A percentile compares a stretch with the other conserved stretches of the same genome.
These are phyloP conservation scores for Pimephales promelas DNA, from an alignment of 2,113 vertebrate genomes.

Conservation along the genomic window DNA sequence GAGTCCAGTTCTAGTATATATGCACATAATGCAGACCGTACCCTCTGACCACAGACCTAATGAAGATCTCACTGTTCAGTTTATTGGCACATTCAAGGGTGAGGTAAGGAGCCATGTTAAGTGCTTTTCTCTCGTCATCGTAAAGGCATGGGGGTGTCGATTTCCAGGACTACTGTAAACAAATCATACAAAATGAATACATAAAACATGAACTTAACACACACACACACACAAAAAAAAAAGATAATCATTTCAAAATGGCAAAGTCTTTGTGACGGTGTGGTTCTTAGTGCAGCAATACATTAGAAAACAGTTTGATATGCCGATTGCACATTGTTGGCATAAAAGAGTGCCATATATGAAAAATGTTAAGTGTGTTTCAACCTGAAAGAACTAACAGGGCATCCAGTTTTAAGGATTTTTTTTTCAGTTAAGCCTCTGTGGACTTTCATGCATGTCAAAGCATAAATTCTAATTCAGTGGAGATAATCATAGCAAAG, in stretches of 20 bases:
- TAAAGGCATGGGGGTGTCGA: constrained; percentile 42
- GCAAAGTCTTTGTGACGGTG: background rate
- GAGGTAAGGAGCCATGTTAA: constrained; percentile 38
- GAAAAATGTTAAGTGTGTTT: background rate
- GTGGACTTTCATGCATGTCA: constrained; percentile 14
- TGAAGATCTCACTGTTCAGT: background rate
- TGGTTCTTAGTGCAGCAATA: background rate
- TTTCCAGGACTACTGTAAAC: constrained; percentile 21
- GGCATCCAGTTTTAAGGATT: background rate
- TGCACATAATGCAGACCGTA: background rate
- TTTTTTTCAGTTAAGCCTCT: background rate
- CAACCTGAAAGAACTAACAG: background rate
- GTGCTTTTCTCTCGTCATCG: constrained; percentile 26
- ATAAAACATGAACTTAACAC: constrained; percentile 18
- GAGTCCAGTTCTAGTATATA: constrained; percentile 21
- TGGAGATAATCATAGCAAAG: constrained; percentile 12
- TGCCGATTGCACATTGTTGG: background rate
- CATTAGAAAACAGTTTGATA: background rate
- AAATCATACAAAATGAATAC: constrained; percentile 17
- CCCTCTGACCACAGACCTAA: background rate
- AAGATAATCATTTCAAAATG: background rate
- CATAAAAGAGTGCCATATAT: background rate
- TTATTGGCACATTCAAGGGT: constrained; percentile 51
- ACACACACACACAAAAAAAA: background rate
- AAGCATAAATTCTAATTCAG: constrained; percentile 2